Percentiles rank a stretch among this genome's conserved stretches.
These are phyloP conservation scores for Drosophila anceps DNA, from an alignment of 2,888 invertebrate species.

Conservation along the genomic window DNA sequence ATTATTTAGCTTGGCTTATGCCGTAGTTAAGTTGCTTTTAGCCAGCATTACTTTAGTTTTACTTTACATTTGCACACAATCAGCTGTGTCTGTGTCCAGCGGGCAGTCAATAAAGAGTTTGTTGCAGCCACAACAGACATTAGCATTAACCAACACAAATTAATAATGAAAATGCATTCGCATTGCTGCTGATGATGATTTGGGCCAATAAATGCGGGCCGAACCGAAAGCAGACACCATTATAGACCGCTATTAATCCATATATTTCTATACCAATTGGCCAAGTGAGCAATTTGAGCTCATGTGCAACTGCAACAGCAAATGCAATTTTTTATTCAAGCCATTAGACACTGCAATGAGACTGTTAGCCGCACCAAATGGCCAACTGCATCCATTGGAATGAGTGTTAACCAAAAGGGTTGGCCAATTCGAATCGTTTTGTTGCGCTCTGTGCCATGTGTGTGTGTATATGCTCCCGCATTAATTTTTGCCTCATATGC, in stretches of 20 bases:
- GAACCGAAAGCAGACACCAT: constrained; percentile 31
- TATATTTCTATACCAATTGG: constrained; percentile 60
- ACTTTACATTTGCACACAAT: constrained; percentile 59
- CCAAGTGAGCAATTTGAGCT: constrained; percentile 49
- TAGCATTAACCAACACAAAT: constrained; percentile 62
- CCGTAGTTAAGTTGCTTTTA: constrained; percentile 54
- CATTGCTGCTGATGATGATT: constrained; percentile 69
- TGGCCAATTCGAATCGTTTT: constrained; percentile 45
- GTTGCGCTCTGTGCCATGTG: not conserved
- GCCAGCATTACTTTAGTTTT: constrained; percentile 34
- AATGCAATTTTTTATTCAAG: constrained; percentile 24
- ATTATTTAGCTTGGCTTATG: constrained; percentile 72
- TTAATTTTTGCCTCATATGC: constrained; percentile 28
- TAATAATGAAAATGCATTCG: constrained; percentile 58
- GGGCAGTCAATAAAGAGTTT: constrained; percentile 63
- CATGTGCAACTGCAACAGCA: constrained; percentile 32
- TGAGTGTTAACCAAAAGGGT: constrained; percentile 28
- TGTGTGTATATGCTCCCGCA: constrained; percentile 34
- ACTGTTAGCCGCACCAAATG: constrained; percentile 12
- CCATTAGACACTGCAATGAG: constrained; percentile 23
- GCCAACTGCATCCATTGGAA: constrained; percentile 10
- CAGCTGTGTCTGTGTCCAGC: constrained; percentile 63
- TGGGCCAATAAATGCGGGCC: constrained; percentile 61
- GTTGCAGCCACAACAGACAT: constrained; percentile 53
- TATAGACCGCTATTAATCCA: constrained; percentile 59